Evolutionary conservation across 2,113 vertebrate species (phyloP).

Genomic region (Gambusia holbrooki): DNA sequence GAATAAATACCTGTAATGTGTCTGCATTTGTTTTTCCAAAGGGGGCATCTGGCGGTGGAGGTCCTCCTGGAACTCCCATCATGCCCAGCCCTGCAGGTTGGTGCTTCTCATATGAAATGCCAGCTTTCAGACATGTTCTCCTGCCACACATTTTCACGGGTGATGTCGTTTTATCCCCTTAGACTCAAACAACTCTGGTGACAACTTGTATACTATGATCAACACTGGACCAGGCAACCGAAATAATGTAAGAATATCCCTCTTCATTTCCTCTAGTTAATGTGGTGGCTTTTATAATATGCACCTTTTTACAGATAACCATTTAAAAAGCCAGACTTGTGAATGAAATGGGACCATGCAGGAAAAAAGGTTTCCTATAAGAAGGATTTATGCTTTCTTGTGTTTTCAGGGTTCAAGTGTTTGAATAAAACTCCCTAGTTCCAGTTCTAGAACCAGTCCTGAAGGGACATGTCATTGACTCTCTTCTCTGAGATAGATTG

Average conservation of each 20-base stretch:
- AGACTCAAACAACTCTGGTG: slow-evolving; percentile 99
- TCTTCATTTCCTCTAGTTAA: not conserved
- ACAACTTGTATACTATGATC: slow-evolving; percentile 99
- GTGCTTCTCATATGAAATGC: not conserved
- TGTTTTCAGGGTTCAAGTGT: not conserved
- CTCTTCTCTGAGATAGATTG: too few relatives aligned
- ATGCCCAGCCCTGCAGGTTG: slow-evolving; percentile 98
- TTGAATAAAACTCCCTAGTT: not conserved
- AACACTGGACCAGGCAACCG: slow-evolving; percentile 97
- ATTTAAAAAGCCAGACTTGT: not conserved
- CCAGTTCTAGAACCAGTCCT: too few relatives aligned
- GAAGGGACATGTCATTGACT: too few relatives aligned
- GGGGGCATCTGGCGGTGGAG: slow-evolving; percentile 95
- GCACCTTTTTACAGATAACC: not conserved
- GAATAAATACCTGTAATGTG: slow-evolving; percentile 1
- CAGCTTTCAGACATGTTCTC: not conserved
- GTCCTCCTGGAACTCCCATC: slow-evolving; percentile 97
- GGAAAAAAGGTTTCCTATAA: not conserved
- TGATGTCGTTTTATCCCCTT: slow-evolving; percentile 26
- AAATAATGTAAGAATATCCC: slow-evolving; percentile 88
- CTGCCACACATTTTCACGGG: not conserved
- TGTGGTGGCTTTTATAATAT: not conserved
- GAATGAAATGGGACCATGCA: not conserved
- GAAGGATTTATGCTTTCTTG: not conserved
- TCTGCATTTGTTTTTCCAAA: slow-evolving; percentile 63